A percentile compares a stretch with the other conserved stretches of the same genome.
Conservation (phyloP, 2,888 invertebrate species). For the Ephialtes manifestator region DNA sequence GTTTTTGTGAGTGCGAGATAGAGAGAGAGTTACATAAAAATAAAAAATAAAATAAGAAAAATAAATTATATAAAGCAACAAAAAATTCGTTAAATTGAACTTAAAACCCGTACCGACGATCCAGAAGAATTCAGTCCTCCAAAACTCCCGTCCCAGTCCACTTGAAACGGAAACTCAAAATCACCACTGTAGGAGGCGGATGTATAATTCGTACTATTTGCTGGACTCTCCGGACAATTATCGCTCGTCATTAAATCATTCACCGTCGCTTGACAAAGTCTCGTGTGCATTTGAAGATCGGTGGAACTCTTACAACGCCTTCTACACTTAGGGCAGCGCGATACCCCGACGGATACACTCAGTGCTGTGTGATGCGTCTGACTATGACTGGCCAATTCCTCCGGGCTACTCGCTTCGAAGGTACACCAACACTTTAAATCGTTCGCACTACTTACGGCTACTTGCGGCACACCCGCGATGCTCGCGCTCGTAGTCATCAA, state of each 20-base stretch:
- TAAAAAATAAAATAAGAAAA: slow-evolving; percentile 41
- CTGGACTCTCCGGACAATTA: slow-evolving; percentile 75
- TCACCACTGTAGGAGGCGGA: slow-evolving; percentile 80
- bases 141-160: slow-evolving; percentile 82
- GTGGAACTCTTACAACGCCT: slow-evolving; percentile 95
- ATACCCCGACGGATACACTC: slow-evolving; percentile 88
- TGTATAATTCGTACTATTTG: slow-evolving; percentile 77
- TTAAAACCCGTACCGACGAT: slow-evolving; percentile 81
- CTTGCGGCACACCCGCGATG: slow-evolving; percentile 89
- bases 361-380: slow-evolving; percentile 83
- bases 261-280: slow-evolving; percentile 87
- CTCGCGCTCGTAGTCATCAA: slow-evolving; percentile 89
- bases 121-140: slow-evolving; percentile 81
- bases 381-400: slow-evolving; percentile 82
- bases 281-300: slow-evolving; percentile 92
- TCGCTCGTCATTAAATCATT: slow-evolving; percentile 74
- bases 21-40: slow-evolving; percentile 24
- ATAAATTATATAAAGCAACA: slow-evolving; percentile 56
- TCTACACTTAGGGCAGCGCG: slow-evolving; percentile 94
- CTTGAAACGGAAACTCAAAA: slow-evolving; percentile 82
- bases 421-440: slow-evolving; percentile 85
- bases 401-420: slow-evolving; percentile 81
- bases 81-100: slow-evolving; percentile 65
- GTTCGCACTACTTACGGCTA: slow-evolving; percentile 91
- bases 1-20: slow-evolving; percentile 26